These are phyloP conservation scores for Rousettus madagascariensis DNA, from an alignment of 2,797 vertebrate genomes.

Conservation along the genomic window DNA sequence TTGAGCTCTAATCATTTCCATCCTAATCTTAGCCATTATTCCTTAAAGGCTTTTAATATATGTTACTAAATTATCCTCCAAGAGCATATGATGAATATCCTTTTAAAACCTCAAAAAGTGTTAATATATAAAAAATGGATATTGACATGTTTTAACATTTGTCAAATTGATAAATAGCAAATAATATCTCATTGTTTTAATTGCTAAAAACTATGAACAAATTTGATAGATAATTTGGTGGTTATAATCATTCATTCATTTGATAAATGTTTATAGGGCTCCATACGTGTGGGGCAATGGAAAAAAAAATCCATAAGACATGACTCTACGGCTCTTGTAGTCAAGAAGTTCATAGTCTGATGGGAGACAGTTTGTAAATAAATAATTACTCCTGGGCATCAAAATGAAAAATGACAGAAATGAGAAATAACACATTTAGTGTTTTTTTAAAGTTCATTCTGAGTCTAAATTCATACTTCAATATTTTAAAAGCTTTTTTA, in stretches of 20 bases:
- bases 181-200: background rate
- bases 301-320: background rate
- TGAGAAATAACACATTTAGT: background rate
- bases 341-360: background rate
- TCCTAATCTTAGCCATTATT: background rate
- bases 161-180: background rate
- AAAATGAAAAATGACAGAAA: background rate
- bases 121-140: background rate
- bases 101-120: background rate
- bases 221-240: background rate
- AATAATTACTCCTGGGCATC: background rate
- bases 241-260: background rate
- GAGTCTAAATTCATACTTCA: background rate
- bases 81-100: background rate
- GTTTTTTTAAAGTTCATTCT: background rate
- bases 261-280: background rate
- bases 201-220: background rate
- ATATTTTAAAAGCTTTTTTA: background rate
- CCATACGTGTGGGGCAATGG: background rate
- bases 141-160: background rate
- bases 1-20: background rate
- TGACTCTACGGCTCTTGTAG: background rate
- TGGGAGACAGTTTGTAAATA: background rate
- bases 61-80: constrained; percentile 9
- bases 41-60: background rate